Evolutionary conservation across 23 tunicate genomes (phyloP).

Genomic region (Oikopleura vanhoeffeni): DNA sequence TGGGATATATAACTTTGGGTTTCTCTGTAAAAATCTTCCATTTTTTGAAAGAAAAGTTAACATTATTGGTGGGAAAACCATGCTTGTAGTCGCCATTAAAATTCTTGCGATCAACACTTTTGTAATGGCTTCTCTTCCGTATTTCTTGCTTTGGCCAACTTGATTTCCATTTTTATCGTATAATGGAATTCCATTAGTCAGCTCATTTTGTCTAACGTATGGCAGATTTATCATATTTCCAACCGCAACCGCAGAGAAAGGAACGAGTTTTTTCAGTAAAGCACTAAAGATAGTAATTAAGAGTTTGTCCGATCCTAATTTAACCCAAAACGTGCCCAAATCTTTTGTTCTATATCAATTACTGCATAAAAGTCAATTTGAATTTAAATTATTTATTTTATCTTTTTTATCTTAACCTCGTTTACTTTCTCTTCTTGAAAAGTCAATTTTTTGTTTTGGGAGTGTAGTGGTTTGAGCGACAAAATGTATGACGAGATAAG

Average conservation of each 20-base stretch:
- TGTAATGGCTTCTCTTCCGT: neutral
- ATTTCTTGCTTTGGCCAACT: neutral
- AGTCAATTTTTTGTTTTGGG: no score
- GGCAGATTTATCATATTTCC: neutral
- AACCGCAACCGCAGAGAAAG: neutral
- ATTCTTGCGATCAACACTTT: neutral
- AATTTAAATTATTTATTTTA: no score
- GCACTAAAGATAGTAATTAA: no score
- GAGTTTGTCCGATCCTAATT: no score
- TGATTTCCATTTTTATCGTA: neutral
- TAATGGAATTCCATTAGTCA: neutral
- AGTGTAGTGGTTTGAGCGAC: no score
- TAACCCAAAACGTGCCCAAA: no score
- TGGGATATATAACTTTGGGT: neutral
- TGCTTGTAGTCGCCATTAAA: neutral
- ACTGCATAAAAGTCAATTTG: no score
- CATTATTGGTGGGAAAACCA: neutral
- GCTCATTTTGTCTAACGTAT: neutral
- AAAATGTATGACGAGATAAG: no score
- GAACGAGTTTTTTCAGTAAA: neutral
- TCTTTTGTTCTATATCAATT: no score
- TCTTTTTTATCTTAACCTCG: no score
- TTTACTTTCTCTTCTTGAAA: no score
- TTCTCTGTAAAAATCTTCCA: neutral
- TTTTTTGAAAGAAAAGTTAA: neutral